phyloP scores from a whole-genome alignment of 2,888 invertebrate species.

The Heliothis peltigera region DNA sequence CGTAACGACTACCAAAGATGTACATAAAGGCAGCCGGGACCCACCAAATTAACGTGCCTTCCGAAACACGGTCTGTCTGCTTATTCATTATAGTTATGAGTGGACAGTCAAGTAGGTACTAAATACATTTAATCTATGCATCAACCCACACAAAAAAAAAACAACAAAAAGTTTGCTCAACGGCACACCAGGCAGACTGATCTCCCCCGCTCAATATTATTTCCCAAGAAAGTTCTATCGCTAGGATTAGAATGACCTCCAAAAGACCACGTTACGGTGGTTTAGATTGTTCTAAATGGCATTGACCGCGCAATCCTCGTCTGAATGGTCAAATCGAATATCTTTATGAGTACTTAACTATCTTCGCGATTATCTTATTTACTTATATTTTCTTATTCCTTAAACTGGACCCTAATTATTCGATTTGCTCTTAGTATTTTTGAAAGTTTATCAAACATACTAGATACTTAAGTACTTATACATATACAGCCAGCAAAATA shows the following conservation, averaged over 20 bases:
- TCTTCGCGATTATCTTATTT: constrained; percentile 27
- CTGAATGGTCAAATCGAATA: constrained; percentile 59
- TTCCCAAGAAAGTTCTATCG: constrained; percentile 10
- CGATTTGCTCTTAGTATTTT: no score
- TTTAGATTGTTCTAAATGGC: constrained; percentile 74
- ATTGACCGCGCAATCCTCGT: constrained; percentile 74
- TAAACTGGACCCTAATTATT: no score
- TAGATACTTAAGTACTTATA: no score
- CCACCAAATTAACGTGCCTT: no score
- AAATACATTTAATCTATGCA: constrained; percentile 45
- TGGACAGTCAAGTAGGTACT: constrained; percentile 23
- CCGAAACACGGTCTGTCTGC: no score
- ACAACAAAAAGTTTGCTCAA: constrained; percentile 57
- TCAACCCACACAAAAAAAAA: constrained; percentile 47
- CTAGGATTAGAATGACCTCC: constrained; percentile 58
- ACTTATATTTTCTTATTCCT: constrained; percentile 14
- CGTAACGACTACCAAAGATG: no score
- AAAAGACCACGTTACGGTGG: constrained; percentile 62
- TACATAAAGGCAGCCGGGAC: no score
- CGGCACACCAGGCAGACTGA: constrained; percentile 57
- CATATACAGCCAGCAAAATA: no score
- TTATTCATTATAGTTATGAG: constrained; percentile 18
- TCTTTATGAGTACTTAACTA: constrained; percentile 59
- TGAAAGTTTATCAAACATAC: no score
- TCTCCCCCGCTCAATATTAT: constrained; percentile 31